These are phyloP conservation scores for Hylia prasina DNA, from an alignment of 2,113 vertebrate genomes.

Conservation along the genomic window DNA sequence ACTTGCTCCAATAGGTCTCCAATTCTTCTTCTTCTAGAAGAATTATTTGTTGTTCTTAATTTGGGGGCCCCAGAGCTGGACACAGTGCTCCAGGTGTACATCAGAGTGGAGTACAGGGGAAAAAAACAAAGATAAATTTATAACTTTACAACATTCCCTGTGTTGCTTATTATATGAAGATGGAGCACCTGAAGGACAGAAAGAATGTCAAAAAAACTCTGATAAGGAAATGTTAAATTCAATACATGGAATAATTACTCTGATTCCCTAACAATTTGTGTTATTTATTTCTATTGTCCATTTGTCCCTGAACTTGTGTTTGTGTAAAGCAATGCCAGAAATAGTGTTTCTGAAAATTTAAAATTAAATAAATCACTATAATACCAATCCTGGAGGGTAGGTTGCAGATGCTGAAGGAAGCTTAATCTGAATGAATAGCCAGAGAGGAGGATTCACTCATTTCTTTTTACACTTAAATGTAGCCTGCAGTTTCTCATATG, in stretches of 20 bases:
- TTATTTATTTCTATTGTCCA: not conserved
- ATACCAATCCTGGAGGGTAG: not conserved
- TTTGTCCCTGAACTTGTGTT: not conserved
- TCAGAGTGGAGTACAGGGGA: no score
- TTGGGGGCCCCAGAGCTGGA: not conserved
- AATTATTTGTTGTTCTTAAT: no score
- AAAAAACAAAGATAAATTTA: not conserved
- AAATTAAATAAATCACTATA: not conserved
- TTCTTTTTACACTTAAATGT: not conserved
- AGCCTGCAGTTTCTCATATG: not conserved
- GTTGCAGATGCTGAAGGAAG: not conserved
- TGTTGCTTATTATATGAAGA: not conserved
- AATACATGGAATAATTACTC: not conserved
- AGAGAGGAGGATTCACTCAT: not conserved
- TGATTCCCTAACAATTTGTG: not conserved
- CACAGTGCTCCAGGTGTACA: no score
- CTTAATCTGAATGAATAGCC: not conserved
- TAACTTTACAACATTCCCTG: not conserved
- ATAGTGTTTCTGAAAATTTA: not conserved
- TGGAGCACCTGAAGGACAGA: not conserved
- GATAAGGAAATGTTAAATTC: not conserved
- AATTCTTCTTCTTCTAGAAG: no score
- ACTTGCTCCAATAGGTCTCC: not conserved
- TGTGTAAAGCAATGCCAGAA: not conserved
- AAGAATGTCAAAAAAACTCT: not conserved